Evolutionary conservation across 2,888 invertebrate genomes (phyloP), one percentile per base, ranked within the genome.

Genomic region (Drosophila nigritarsus): DNA sequence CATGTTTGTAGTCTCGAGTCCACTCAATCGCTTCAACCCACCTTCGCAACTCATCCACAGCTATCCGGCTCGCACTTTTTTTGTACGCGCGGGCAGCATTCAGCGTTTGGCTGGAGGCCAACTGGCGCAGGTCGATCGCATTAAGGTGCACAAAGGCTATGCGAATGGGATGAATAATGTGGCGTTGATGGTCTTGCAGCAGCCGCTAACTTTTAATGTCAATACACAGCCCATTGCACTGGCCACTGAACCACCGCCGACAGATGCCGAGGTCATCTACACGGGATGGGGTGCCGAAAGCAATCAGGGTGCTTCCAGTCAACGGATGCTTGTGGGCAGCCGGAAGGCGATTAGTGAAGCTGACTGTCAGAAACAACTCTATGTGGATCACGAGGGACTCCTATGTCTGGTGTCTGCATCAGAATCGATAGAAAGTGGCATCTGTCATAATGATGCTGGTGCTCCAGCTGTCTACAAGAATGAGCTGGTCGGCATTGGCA

Each of bases 381-480:
- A 71, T 32, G 11, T 89, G 29, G 72, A 74, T 11, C 27, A 78
- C 15, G 81, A 80, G 3, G 85, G 89, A 6, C 55, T 93, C 27
- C 65, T 93, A n/a, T 93, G 92, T 51, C 75, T 92, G 62, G 82
- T 68, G 5, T 8, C 45, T 0, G 69, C 72, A 1, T 49, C 72
- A 0, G 42, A 64, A 0, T 34, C 32, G 0, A 0, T 51, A 24
- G 32, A 8, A 9, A 75, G 80, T 29, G 92, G 93, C 6, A 85
- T 90, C 4, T 93, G 93, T 63, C 73, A 78, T 24, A 92, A 92
- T 5, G 92, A 93, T 62, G 92, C 90, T 3, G 93, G 92, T 13
- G 92, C 92, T 42, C 92, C 92, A 58, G 92, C 92, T 11, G 76
- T 89, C 3, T 91, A 90, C 56, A 65, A 90, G 0, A 75, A 86